phyloP scores from a whole-genome alignment of 2,113 vertebrate genomes.

The Jacana jacana region DNA sequence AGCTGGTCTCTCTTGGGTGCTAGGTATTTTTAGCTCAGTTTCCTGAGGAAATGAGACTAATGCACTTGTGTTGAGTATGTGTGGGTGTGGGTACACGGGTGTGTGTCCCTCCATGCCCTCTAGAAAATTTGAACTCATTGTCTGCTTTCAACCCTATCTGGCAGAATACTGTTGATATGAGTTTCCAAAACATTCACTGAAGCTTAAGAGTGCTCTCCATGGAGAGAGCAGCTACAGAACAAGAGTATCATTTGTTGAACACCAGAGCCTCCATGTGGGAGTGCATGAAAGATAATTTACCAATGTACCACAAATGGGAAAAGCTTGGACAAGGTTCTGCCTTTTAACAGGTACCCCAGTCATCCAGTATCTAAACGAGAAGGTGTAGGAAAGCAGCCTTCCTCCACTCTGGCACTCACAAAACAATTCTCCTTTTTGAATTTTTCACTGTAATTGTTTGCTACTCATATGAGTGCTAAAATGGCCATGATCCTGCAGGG shows the following conservation, averaged over 20 bases:
- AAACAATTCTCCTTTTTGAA: background rate
- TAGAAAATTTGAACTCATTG: background rate
- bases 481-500: background rate
- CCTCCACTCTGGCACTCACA: background rate
- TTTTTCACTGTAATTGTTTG: background rate
- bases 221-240: background rate
- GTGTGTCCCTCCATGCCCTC: background rate
- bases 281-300: background rate
- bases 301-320: background rate
- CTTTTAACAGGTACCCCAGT: background rate
- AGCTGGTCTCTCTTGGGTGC: background rate
- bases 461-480: background rate
- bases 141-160: background rate
- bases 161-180: background rate
- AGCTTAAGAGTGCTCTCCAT: background rate
- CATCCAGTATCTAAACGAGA: background rate
- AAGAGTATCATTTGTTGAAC: background rate
- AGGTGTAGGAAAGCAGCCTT: background rate
- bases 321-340: background rate
- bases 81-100: background rate
- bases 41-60: slow-evolving; percentile 46
- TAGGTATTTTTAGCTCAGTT: slow-evolving; percentile 12
- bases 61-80: background rate
- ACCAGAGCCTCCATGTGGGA: background rate
- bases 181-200: background rate